Evolutionary conservation across 2,797 vertebrate genomes (phyloP).

Genomic region (Pantherophis alleghaniensis): DNA sequence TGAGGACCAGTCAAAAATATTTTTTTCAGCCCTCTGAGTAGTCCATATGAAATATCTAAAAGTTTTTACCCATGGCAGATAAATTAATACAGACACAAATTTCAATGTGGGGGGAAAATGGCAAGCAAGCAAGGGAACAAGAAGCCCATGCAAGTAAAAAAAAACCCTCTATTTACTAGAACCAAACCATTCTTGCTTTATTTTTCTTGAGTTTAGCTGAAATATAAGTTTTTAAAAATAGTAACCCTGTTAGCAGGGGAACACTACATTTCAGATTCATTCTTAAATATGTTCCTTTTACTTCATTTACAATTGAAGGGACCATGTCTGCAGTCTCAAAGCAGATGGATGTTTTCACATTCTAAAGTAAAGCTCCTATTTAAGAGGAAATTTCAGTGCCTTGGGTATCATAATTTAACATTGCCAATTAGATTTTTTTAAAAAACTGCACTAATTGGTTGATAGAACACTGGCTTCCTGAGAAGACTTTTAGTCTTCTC

Average conservation of each 20-base stretch:
- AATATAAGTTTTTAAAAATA: not conserved
- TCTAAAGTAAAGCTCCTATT: slow-evolving; percentile 28
- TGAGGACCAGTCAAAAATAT: too few species aligned
- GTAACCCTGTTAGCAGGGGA: not conserved
- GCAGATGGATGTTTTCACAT: slow-evolving; percentile 45
- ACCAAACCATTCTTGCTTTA: not conserved
- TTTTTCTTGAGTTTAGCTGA: slow-evolving; percentile 6
- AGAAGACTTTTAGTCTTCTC: slow-evolving; percentile 56
- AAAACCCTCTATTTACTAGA: not conserved
- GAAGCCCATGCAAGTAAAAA: not conserved
- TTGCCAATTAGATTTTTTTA: slow-evolving; percentile 48
- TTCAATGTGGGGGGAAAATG: not conserved
- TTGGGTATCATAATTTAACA: slow-evolving; percentile 48
- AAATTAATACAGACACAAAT: not conserved
- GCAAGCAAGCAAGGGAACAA: too few species aligned
- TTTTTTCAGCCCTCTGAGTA: too few species aligned
- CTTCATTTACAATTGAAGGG: not conserved
- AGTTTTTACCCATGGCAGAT: too few species aligned
- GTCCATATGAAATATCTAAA: too few species aligned
- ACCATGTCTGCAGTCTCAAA: slow-evolving; percentile 49
- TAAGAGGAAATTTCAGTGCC: slow-evolving; percentile 53
- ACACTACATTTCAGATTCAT: not conserved
- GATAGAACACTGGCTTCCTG: slow-evolving; percentile 66
- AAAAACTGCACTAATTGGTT: slow-evolving; percentile 61
- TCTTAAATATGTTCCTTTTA: not conserved